Percentiles rank a stretch among this genome's conserved stretches.
Evolutionary conservation across 2,888 invertebrate species (phyloP).

Genomic region (Teinopalpus imperialis): DNA sequence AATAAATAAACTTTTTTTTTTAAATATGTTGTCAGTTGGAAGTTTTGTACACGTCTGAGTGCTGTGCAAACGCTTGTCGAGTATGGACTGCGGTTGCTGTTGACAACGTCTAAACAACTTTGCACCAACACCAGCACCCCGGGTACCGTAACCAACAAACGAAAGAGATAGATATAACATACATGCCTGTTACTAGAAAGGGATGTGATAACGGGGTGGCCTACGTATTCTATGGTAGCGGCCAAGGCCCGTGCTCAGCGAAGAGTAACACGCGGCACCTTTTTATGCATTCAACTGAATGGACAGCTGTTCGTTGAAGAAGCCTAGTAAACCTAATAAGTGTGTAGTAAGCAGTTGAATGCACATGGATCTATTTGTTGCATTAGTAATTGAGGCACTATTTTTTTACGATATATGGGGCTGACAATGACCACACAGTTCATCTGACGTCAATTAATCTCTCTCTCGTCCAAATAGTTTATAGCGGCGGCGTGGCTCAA

Average conservation of each 20-base stretch:
- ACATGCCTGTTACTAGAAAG: conserved; percentile 40
- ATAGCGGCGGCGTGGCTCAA: no score
- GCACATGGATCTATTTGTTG: conserved; percentile 2
- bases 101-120: conserved; percentile 76
- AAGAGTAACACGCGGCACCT: conserved; percentile 64
- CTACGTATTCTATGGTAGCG: conserved; percentile 53
- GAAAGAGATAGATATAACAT: conserved; percentile 51
- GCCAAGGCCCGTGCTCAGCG: conserved; percentile 65
- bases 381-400: conserved; percentile 7
- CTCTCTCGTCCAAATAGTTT: no score
- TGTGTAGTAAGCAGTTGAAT: conserved; percentile 17
- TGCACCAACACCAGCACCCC: conserved; percentile 61
- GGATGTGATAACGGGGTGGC: conserved; percentile 58
- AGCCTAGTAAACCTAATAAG: conserved; percentile 31
- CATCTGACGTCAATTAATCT: no score
- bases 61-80: conserved; percentile 55
- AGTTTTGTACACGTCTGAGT: conserved; percentile 55
- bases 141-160: conserved; percentile 45
- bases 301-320: conserved; percentile 59
- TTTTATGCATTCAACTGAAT: conserved; percentile 54
- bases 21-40: conserved; percentile 52
- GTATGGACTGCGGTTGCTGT: conserved; percentile 72
- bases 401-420: no score
- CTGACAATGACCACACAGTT: no score
- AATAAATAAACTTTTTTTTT: conserved; percentile 9